phyloP scores from a whole-genome alignment of 2,888 invertebrate species.

The Agrochola litura region DNA sequence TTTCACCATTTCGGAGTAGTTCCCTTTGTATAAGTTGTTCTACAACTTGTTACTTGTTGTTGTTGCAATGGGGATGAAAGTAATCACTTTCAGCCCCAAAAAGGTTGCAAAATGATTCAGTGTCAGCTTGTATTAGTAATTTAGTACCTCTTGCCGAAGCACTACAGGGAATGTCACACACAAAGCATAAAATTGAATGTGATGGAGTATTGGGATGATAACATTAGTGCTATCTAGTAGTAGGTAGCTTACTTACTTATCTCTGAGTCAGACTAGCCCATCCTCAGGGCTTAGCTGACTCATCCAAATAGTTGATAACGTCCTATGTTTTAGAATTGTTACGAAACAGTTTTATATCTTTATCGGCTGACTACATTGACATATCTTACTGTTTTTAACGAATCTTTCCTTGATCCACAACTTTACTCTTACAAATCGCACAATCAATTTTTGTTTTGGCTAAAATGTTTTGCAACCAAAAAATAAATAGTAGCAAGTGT shows the following conservation, averaged over 20 bases:
- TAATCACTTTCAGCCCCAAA: not conserved
- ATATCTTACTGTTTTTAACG: constrained; percentile 9
- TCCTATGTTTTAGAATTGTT: not conserved
- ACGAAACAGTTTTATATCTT: constrained; percentile 2
- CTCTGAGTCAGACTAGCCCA: constrained; percentile 44
- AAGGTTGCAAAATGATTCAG: constrained; percentile 8
- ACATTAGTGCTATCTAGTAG: not conserved
- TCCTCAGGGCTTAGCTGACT: constrained; percentile 43
- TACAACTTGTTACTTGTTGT: too few species aligned
- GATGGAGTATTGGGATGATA: constrained; percentile 4
- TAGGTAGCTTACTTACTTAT: constrained; percentile 28
- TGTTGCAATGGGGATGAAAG: too few species aligned
- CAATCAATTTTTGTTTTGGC: not conserved
- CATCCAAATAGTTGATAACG: constrained; percentile 37
- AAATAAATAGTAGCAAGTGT: constrained; percentile 21
- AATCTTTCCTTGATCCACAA: constrained; percentile 8
- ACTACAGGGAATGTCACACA: not conserved
- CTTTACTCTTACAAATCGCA: not conserved
- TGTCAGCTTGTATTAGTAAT: not conserved
- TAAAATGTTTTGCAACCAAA: constrained; percentile 15
- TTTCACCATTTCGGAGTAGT: not conserved
- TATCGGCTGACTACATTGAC: constrained; percentile 13
- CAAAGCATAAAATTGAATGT: not conserved
- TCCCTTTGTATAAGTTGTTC: not conserved
- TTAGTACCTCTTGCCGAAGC: not conserved